Evolutionary conservation across 2,113 vertebrate genomes (phyloP), one percentile per base, ranked within the genome.

Genomic region (Leucoraja erinaceus): DNA sequence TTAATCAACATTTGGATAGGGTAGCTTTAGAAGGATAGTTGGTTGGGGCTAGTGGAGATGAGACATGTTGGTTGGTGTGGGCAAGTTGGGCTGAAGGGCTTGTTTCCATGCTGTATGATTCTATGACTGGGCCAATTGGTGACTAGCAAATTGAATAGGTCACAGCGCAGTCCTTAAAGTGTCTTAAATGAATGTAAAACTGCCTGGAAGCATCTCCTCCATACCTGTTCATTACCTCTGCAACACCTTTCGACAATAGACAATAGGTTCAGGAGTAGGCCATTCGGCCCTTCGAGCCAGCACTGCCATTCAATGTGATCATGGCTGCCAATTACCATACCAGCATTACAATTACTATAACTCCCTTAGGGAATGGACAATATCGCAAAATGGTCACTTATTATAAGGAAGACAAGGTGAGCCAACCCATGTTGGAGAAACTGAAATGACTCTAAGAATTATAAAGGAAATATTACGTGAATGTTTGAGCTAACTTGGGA

Each of bases 381-480:
- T 28, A 59, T 63, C 28, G 28, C 28, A 31, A 88, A 88, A 88
- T 88, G 83, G 59, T 28, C 28, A 11, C 11, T 25, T 81, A 25
- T 81, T 54, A 56, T 31, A 86, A 31, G 63, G 28, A 88, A 88
- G 59, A 88, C 7, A 22, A 11, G 38, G 59, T 5, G 11, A 63
- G 56, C 63, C 56, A 59, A 54, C 81, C 81, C 25, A 6, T 59
- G 81, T 11, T n/a, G 10, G 25, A n/a, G 3, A 86, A 61, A 11
- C 54, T 86, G 81, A 86, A 86, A 61, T 5, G 4, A 11, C 81
- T 86, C 22, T 86, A 86, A 59, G 81, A 88, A 88, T 88, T 86
- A 63, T 86, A 18, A 86, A 31, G 20, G 59, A 86, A 86, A 86
- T 31, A 63, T 86, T 14, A 61, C n/a, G 56, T 88, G 83, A 88